phyloP scores from a whole-genome alignment of 2,797 vertebrate genomes.

The Notoglanidium macrostoma region DNA sequence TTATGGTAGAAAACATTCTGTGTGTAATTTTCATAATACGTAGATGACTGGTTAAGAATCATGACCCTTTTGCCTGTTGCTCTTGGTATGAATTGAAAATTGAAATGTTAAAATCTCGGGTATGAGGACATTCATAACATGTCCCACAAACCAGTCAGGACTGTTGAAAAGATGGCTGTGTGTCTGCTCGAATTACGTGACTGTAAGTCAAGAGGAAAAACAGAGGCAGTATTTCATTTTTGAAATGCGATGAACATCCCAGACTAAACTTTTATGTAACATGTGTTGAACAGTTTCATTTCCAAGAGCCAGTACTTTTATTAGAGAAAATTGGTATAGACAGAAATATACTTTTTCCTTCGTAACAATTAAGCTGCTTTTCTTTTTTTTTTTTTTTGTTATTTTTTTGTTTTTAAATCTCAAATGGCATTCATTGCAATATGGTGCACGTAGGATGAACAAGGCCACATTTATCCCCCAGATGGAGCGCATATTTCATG shows the following conservation, averaged over 20 bases:
- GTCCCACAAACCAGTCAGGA: not conserved
- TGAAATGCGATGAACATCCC: not conserved
- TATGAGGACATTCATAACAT: not conserved
- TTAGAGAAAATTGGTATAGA: not conserved
- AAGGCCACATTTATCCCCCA: not conserved
- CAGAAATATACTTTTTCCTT: not conserved
- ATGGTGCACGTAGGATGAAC: not conserved
- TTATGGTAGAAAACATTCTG: not conserved
- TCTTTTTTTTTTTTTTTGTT: not conserved
- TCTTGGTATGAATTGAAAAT: not conserved
- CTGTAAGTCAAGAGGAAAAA: not conserved
- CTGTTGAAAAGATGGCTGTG: not conserved
- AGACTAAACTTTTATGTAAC: not conserved
- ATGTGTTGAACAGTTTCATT: not conserved
- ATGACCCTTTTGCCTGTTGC: not conserved
- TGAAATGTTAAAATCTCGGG: not conserved
- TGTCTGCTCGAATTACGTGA: not conserved
- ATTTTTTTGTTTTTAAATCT: not conserved
- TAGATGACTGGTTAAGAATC: not conserved
- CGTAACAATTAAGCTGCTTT: not conserved
- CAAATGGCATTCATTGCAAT: not conserved
- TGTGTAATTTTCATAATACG: not conserved
- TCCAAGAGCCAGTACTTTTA: not conserved
- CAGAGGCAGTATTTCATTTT: not conserved
- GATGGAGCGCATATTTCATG: not conserved